Base-by-base conservation (phyloP, 2,797 vertebrate species). In the Paratrypauchen microcephalus region DNA sequence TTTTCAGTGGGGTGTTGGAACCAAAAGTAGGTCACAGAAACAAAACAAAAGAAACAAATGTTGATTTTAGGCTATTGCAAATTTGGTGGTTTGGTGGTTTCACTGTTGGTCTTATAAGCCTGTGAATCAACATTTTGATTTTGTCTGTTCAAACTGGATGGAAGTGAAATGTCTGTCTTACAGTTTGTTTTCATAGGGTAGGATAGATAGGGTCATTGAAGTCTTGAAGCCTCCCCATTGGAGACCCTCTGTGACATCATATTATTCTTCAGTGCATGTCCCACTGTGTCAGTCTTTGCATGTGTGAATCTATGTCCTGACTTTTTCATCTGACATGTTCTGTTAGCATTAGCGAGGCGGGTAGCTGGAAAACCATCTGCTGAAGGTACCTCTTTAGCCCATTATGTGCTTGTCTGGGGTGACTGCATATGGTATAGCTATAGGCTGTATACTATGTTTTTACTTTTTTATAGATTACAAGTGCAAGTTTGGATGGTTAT, bases 311-410 rank as follows among this genome's bases (percentile, higher is more conserved):
- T 71, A 19, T 23, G 21, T 21, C 68, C 60, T 65, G 15, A 26
- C 78, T 74, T 57, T 65, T 74, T 58, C 36, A 21, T 71, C 73
- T 86, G 83, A 85, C 88, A 87, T 70, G 74, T 85, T 76, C 82
- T 75, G 84, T 91, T 90, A 87, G 73, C 85, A 86, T 87, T 86
- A 87, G 74, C 65, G 73, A 87, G 66, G 79, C 80, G 54, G 73
- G 71, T 84, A 82, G 81, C 80, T 87, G 86, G 84, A 88, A 90
- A 90, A 79, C 80, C 81, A 88, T 88, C 79, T 87, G 84, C 77
- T 88, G 84, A 72, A 6, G 84, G 83, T 72, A 75, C 74, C 84
- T 88, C 86, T 85, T 87, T 82, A 86, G 87, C 72, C 86, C 83
- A 85, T 91, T 89, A 83, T 72, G 78, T 85, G 80, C 80, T 76